Base-by-base conservation (phyloP, 1,140 invertebrate genomes). In the Caerostris darwini region DNA sequence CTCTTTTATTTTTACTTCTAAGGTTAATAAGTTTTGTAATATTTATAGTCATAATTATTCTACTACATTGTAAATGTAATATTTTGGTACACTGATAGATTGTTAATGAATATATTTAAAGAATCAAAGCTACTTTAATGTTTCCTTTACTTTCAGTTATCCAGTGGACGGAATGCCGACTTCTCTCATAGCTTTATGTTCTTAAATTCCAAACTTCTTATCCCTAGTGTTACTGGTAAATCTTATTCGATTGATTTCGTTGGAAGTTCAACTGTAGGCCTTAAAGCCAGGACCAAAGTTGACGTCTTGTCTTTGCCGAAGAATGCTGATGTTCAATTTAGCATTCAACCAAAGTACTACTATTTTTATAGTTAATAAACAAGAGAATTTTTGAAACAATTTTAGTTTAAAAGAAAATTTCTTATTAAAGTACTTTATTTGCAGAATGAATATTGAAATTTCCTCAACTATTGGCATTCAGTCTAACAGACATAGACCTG, bases 211-310 rank as follows among this genome's bases (percentile, higher is more conserved):
- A 97, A 98, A 95, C 95, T 98, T 0, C 96, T 97, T 5, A 98
- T 98, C 95, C 98, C 98, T 17, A 99, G 98, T 0, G 97, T 97
- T 64, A 96, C 97, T 89, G 98, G 98, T 96, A 96, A 98, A 12
- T 97, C 98, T 0, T 95, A 99, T 3, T 97, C 97, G 64, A 95
- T 99, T 1, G 97, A 97, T 59, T 96, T 98, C 0, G 97, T 97
- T 95, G 98, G 98, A 57, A 97, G 98, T 2, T 96, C 97, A 54
- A 97, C 97, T 2, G 96, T 97, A 34, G 97, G 97, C 85, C 81
- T 98, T 0, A 97, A 98, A 69, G 96, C 97, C 10, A 96, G 96
- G 53, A 97, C 97, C 34, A 97, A 97, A 94, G 94, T 98, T n/a
- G 98, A 99, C 95, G 94, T 98, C 7, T 77, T 98, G 2, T 95